Conservation (phyloP, 2,797 vertebrate genomes). For the Acropternis orthonyx region DNA sequence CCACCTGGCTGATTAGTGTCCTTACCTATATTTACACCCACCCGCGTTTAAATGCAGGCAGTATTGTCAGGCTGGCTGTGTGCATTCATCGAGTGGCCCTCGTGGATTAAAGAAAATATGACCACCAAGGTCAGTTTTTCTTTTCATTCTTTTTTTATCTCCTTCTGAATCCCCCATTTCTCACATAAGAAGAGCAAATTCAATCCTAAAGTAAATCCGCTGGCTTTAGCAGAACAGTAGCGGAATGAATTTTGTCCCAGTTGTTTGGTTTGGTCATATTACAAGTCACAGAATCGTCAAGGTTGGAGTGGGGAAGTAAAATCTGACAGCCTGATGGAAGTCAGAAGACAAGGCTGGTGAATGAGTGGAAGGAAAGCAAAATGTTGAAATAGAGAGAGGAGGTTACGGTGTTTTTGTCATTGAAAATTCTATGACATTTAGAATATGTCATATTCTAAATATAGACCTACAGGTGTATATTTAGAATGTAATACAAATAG, state of each 20-base stretch:
- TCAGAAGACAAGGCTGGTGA: neutral
- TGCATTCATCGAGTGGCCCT: slow-evolving; percentile 55
- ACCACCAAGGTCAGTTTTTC: slow-evolving; percentile 46
- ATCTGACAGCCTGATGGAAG: neutral
- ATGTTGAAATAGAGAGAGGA: neutral
- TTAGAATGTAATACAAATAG: neutral
- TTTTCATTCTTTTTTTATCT: slow-evolving; percentile 26
- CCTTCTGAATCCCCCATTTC: neutral
- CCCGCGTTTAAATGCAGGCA: slow-evolving; percentile 66
- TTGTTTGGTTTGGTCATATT: neutral
- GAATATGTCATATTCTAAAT: neutral
- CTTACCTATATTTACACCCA: slow-evolving; percentile 78
- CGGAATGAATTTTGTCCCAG: neutral
- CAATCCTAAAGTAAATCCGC: neutral
- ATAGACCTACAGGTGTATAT: neutral
- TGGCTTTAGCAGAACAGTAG: neutral
- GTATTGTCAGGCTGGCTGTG: slow-evolving; percentile 55
- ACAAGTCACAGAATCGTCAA: neutral
- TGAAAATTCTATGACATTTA: neutral
- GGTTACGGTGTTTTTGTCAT: neutral
- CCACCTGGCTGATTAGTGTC: slow-evolving; percentile 81
- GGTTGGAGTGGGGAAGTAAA: neutral
- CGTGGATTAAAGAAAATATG: slow-evolving; percentile 66
- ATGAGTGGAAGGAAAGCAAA: neutral
- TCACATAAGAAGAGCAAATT: neutral